These are phyloP conservation scores for Theristicus caerulescens DNA, from an alignment of 2,113 vertebrate genomes.

Conservation along the genomic window DNA sequence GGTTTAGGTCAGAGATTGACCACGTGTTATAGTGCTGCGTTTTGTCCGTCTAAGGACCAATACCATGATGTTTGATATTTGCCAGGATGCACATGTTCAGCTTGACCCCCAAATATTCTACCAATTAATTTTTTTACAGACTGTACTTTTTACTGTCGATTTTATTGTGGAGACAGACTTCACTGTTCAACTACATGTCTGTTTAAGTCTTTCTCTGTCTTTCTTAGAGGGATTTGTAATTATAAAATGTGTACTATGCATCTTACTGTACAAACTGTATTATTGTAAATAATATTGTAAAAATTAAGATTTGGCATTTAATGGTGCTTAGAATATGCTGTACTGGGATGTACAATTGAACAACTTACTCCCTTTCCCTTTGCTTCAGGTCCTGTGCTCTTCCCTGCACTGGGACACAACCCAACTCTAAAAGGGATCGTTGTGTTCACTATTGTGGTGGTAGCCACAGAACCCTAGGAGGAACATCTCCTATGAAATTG, in stretches of 20 bases:
- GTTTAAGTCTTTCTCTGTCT: neutral
- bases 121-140: neutral
- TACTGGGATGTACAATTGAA: neutral
- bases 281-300: neutral
- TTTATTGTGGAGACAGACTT: neutral
- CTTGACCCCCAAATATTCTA: neutral
- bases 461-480: neutral
- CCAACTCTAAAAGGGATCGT: fast-evolving
- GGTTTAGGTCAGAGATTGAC: neutral
- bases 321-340: neutral
- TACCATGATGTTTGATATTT: neutral
- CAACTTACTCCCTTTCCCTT: neutral
- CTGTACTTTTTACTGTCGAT: neutral
- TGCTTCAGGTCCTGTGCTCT: neutral
- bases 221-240: neutral
- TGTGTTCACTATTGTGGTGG: neutral
- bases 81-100: neutral
- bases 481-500: neutral
- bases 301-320: neutral
- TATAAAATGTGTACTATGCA: neutral
- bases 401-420: neutral
- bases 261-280: neutral
- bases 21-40: neutral
- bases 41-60: neutral
- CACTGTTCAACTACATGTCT: neutral